Evolutionary conservation across 1,140 invertebrate genomes (phyloP), one percentile per base, ranked within the genome.

Genomic region (Drosophila subobscura): DNA sequence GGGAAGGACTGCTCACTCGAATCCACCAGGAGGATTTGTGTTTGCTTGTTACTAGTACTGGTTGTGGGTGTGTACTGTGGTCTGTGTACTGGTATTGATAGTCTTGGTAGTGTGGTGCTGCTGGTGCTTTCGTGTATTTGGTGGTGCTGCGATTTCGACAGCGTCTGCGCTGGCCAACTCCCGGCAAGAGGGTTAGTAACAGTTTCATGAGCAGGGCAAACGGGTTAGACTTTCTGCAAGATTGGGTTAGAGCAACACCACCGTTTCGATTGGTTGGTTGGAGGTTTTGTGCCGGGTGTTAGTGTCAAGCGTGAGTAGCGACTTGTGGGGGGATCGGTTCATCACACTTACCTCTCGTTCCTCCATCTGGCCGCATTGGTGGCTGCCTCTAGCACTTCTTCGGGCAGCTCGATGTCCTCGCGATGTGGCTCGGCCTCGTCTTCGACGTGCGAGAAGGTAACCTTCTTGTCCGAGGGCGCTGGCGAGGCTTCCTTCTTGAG

Each of bases 371-470:
- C 60, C n/a, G 85, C 83, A 33, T 61, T 76, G 29, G 75, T 25
- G 5, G 68, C 75, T 4, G 88, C 90, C 50, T 89, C 86, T 40
- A 83, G 52, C 0, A 91, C 72, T 27, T 91, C 79, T 14, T 88
- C 80, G 42, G 89, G 80, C 57, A 90, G 54, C 29, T 91, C 90
- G 25, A 91, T 79, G 27, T 92, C 89, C 57, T 91, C 90, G 4
- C 85, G 78, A 64, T 90, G 89, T 10, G 90, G 91, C 46, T 91
- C 91, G 14, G 90, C 90, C 45, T 91, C 91, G 45, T 91, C 91
- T 50, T 91, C 91, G 4, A 90, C 74, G 33, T 90, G 90, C 0
- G 91, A 91, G 55, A 91, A 91, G n/a, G 91, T 91, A 0, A 91
- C 91, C 61, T 91, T 91, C 47, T 91, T 91, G 49, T 91, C 91